Base-by-base conservation (phyloP, 2,113 vertebrate species). In the Meles meles region DNA sequence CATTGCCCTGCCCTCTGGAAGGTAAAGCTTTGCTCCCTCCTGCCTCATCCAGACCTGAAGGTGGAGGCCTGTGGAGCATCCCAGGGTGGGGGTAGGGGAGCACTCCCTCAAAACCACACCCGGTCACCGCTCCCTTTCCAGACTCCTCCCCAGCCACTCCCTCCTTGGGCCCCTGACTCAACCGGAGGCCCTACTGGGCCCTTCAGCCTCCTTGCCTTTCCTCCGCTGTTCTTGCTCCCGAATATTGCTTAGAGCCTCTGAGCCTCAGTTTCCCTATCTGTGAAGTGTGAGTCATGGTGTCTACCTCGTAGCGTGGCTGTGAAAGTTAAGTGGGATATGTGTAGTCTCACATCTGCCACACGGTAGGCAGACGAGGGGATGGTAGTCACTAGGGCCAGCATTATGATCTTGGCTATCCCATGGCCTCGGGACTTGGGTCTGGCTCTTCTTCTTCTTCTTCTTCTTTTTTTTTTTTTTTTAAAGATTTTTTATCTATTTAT, bases 231-330 rank as follows among this genome's bases (percentile, higher is more conserved):
- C 65, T 93, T 27, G 21, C 25, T 44, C 49, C 42, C 42, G 37
- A 39, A 7, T 12, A 3, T 1, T 0, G n/a, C 63, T 49, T 21
- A 47, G 37, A 34, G 55, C 34, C 37, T 10, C 42, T 6, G 52
- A 89, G 91, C 88, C 83, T 96, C 72, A n/a, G 42, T 81, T 63
- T 81, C 80, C 87, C 92, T 23, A 0, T 7, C 31, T 94, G 47
- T 31, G 39, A 92, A 55, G 31, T 31, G 34, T 9, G 2, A 6
- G 34, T 42, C 6, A 34, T 2, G 18, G 23, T 29, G 29, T 57
- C 17, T 8, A 11, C 14, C 23, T 74, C 84, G 6, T 3, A 65
- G 67, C 39, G 39, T 42, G 57, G 12, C 47, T 1, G 7, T 14
- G 82, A 37, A 57, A 15, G 42, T 49, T 65, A 44, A 27, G 34